Conservation (phyloP, 2,797 vertebrate species). For the Florisuga fusca region DNA sequence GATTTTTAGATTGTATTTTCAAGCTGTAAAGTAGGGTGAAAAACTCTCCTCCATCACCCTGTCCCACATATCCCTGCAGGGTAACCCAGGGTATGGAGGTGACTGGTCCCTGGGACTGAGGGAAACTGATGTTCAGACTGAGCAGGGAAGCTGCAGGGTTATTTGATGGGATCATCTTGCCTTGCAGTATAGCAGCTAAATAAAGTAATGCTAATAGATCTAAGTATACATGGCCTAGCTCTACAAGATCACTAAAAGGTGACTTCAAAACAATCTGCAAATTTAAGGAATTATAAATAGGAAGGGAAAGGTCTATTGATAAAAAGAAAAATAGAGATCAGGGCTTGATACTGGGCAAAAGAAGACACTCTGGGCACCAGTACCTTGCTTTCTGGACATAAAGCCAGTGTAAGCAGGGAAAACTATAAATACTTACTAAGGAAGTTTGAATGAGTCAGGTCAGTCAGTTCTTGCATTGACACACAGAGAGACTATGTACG, state of each 20-base stretch:
- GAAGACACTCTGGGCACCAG: background rate
- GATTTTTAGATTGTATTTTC: background rate
- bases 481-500: background rate
- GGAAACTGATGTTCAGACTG: background rate
- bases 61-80: fast-evolving
- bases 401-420: background rate
- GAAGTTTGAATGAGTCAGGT: background rate
- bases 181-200: background rate
- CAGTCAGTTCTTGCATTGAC: background rate
- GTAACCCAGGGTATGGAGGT: background rate
- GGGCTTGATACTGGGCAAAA: background rate
- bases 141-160: background rate
- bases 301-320: background rate
- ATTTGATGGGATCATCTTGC: background rate
- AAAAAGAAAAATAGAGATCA: background rate
- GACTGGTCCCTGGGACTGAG: background rate
- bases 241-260: background rate
- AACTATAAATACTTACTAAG: background rate
- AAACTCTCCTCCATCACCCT: background rate
- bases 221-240: background rate
- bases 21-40: background rate
- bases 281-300: background rate
- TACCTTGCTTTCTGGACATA: background rate
- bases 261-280: background rate
- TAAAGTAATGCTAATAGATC: conserved; percentile 5